Base-by-base conservation (phyloP, 2,113 vertebrate genomes). In the Stigmatopora nigra region DNA sequence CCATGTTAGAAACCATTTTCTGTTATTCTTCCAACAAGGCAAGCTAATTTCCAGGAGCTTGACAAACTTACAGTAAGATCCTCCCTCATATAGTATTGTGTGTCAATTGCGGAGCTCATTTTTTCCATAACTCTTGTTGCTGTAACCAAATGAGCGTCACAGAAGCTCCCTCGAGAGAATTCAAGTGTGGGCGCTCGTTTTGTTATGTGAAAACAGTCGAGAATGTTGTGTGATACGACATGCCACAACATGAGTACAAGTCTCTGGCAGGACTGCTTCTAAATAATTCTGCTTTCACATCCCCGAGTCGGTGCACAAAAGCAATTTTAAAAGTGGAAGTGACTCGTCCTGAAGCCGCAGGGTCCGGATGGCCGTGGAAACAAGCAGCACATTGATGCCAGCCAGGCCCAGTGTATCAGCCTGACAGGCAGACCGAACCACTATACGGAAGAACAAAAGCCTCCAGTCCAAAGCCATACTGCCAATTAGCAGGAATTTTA, bases 401-500 rank as follows among this genome's bases (percentile, higher is more conserved):
- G 74, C 71, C 60, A 57, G 67, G 65, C 66, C 46, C 78, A 82
- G 81, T 76, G 82, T 70, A 78, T 80, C 76, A 83, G 74, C 68
- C 75, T 69, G 76, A 82, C 64, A 64, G 78, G 87, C 85, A 89
- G 78, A 84, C 72, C 68, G 46, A 73, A 74, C 75, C 81, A 86
- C 70, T 86, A 73, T 76, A 36, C 57, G 64, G 14, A 63, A 19
- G 53, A 59, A 59, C 57, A 59, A 89, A 90, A 89, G 79, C 64
- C 61, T 70, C 66, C 79, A 78, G 79, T 78, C 79, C 84, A 67
- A 44, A 72, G 65, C 76, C 82, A 82, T 51, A 65, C 69, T 83
- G 83, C 84, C 87, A 89, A 91, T 89, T 88, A 89, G 81, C 80
- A 86, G 77, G 86, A 88, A 87, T 87, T 84, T 82, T 55, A 47